These are phyloP conservation scores for Callocephalon fimbriatum DNA, from an alignment of 2,113 vertebrate species.

Conservation along the genomic window DNA sequence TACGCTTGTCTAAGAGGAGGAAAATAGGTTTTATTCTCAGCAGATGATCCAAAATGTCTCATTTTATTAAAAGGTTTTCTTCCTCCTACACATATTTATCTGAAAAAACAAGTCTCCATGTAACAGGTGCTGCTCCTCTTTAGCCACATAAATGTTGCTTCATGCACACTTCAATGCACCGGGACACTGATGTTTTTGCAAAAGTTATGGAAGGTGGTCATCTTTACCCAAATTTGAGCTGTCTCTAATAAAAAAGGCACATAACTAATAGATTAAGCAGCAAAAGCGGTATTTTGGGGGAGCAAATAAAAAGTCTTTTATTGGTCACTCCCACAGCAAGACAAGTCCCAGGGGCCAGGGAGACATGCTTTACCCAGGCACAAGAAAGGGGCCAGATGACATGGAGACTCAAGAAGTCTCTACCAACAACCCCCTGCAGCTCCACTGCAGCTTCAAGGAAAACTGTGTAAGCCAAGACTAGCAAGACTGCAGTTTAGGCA, in stretches of 20 bases:
- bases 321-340: not conserved
- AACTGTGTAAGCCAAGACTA: not conserved
- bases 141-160: rapidly evolving
- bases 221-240: not conserved
- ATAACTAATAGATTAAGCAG: not conserved
- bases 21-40: not conserved
- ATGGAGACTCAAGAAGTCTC: rapidly evolving
- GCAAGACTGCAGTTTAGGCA: not conserved
- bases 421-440: rapidly evolving
- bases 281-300: not conserved
- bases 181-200: not conserved
- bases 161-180: rapidly evolving
- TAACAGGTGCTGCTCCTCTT: not conserved
- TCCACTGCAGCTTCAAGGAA: not conserved
- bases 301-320: not conserved
- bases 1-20: not conserved
- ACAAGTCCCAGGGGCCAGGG: not conserved
- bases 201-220: not conserved
- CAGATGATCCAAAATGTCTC: not conserved
- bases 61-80: not conserved
- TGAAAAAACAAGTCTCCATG: not conserved
- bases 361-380: not conserved
- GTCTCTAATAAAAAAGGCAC: not conserved
- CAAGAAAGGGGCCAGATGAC: rapidly evolving
- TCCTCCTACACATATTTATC: not conserved